phyloP scores from a whole-genome alignment of 2,888 invertebrate genomes.

The Hirtodrosophila confusa region DNA sequence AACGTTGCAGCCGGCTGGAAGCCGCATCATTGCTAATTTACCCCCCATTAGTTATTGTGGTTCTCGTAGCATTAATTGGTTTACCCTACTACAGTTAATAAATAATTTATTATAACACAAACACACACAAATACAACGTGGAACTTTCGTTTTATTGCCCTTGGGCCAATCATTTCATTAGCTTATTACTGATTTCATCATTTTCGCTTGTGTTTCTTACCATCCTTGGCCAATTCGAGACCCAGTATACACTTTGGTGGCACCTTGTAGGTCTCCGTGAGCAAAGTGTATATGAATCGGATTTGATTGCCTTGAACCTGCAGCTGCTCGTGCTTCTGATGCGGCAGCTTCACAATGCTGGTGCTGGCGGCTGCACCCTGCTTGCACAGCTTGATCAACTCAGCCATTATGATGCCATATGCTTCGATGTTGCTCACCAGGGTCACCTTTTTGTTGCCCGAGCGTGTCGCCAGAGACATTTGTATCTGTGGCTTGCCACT shows the following conservation, averaged over 20 bases:
- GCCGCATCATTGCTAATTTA: conserved; percentile 20
- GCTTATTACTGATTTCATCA: conserved; percentile 19
- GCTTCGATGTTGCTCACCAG: conserved; percentile 94
- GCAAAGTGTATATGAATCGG: conserved; percentile 81
- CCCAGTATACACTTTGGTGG: conserved; percentile 83
- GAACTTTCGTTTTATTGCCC: conserved; percentile 26
- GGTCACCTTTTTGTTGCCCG: conserved; percentile 96
- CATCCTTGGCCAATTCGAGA: conserved; percentile 83
- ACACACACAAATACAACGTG: background rate
- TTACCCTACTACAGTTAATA: conserved; percentile 62
- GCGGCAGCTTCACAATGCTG: conserved; percentile 90
- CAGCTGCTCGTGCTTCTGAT: conserved; percentile 90
- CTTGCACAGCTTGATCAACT: conserved; percentile 93
- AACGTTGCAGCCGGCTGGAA: conserved; percentile 26
- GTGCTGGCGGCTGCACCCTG: conserved; percentile 94
- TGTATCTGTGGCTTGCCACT: conserved; percentile 90
- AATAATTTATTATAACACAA: conserved; percentile 69
- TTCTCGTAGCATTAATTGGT: conserved; percentile 61
- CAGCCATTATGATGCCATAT: conserved; percentile 92
- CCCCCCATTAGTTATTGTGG: conserved; percentile 61
- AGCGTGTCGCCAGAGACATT: conserved; percentile 90
- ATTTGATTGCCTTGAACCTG: conserved; percentile 97
- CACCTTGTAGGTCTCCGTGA: conserved; percentile 84
- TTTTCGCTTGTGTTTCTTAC: conserved; percentile 77
- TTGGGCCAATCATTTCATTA: conserved; percentile 5